Base-by-base conservation (phyloP, 2,797 vertebrate genomes). In the Xyrichtys novacula region DNA sequence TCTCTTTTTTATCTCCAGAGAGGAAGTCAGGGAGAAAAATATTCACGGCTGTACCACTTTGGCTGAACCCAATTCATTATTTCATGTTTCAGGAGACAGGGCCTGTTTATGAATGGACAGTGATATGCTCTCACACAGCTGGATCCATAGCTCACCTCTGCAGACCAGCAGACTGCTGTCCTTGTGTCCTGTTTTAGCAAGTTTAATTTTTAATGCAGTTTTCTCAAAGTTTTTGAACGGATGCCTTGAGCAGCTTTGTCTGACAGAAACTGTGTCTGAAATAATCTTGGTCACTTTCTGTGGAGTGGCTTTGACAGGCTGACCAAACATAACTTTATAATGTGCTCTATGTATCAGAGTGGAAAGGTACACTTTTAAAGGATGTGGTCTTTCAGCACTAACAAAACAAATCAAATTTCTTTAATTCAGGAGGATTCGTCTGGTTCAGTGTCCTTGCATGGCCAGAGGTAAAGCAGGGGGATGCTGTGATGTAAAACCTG, bases 151-250 rank as follows among this genome's bases (percentile, higher is more conserved):
- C 34, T 47, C 14, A 6, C 6, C 9, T 39, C 20, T 17, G 10
- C 11, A 10, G 7, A 26, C 20, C 39, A 59, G 54, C 42, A 26
- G 39, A 38, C 32, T 34, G 28, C 28, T 46, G 31, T 39, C 17
- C 25, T 15, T 42, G 17, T 49, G 47, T 36, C 63, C 34, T 55
- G 17, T 42, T 25, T 17, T 8, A 19, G 6, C 5, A 38, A 44
- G 23, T 34, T n/a, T 3, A 65, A 56, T 55, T 26, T 55, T 38
- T 23, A 46, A 29, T 52, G 44, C 29, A 32, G n/a, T 59, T 69
- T 52, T 48, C 3, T 20, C 5, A 22, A 19, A 54, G 10, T 22
- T 26, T 8, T 52, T 28, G 50, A 22, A 17, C 48, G 19, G 34
- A 31, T 23, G 28, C 39, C 23, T 20, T 20, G 15, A 25, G 38